A percentile compares a stretch with the other conserved stretches of the same genome.
Evolutionary conservation across 2,888 invertebrate genomes (phyloP).

Genomic region (Palloptera scutellata): DNA sequence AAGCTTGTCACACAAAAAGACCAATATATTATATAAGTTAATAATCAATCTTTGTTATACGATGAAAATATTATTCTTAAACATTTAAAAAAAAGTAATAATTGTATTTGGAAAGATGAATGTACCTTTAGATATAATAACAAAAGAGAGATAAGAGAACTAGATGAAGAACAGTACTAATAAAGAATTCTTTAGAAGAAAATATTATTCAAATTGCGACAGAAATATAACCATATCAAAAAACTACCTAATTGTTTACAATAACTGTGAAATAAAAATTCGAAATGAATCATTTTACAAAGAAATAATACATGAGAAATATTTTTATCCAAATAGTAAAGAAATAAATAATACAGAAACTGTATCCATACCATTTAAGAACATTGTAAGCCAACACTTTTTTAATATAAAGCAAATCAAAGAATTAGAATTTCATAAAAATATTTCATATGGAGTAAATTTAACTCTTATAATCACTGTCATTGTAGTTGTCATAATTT

Average conservation of each 20-base stretch:
- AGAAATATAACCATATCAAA: not conserved
- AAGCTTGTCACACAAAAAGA: not conserved
- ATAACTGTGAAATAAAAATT: conserved; percentile 2
- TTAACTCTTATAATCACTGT: no score
- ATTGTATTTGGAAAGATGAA: not conserved
- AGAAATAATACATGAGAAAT: no score
- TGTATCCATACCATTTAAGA: no score
- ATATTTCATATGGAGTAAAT: no score
- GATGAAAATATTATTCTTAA: not conserved
- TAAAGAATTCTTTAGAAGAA: no score
- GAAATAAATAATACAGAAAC: no score
- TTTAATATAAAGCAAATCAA: no score
- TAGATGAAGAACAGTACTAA: not conserved
- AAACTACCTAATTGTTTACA: not conserved
- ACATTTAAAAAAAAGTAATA: not conserved
- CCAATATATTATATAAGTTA: not conserved
- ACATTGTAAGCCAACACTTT: no score
- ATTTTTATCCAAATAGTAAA: no score
- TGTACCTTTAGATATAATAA: not conserved
- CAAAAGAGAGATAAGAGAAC: not conserved
- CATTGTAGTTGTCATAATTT: no score
- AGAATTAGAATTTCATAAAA: no score
- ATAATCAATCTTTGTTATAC: not conserved
- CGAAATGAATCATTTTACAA: not conserved
- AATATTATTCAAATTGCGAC: no score